Evolutionary conservation across 2,113 vertebrate species (phyloP).

Genomic region (Dipodomys spectabilis): DNA sequence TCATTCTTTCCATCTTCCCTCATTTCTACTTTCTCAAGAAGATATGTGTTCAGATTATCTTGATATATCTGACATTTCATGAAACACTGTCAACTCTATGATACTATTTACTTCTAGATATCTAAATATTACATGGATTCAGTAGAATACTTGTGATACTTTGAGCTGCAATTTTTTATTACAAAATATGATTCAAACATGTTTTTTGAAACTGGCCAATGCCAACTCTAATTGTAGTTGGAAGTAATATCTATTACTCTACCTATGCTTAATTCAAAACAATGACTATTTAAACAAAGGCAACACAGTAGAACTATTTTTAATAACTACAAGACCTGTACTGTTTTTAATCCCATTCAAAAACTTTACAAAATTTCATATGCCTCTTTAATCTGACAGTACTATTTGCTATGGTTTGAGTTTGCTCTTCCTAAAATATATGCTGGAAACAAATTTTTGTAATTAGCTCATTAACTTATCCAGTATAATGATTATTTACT

Average conservation of each 20-base stretch:
- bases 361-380: background rate
- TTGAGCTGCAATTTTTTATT: background rate
- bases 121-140: background rate
- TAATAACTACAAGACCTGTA: background rate
- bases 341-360: background rate
- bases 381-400: background rate
- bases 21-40: background rate
- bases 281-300: background rate
- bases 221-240: background rate
- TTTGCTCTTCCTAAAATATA: background rate
- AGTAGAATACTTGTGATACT: background rate
- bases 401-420: background rate
- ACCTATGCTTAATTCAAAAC: background rate
- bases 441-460: background rate
- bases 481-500: no score
- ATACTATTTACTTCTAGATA: background rate
- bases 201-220: background rate
- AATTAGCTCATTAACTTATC: no score
- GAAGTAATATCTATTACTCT: background rate
- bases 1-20: background rate
- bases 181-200: background rate
- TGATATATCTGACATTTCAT: background rate
- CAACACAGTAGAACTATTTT: background rate
- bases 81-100: background rate
- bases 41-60: background rate